Percentiles rank a stretch among this genome's conserved stretches.
Evolutionary conservation across 2,113 vertebrate genomes (phyloP).

Genomic region (Scophthalmus maximus): DNA sequence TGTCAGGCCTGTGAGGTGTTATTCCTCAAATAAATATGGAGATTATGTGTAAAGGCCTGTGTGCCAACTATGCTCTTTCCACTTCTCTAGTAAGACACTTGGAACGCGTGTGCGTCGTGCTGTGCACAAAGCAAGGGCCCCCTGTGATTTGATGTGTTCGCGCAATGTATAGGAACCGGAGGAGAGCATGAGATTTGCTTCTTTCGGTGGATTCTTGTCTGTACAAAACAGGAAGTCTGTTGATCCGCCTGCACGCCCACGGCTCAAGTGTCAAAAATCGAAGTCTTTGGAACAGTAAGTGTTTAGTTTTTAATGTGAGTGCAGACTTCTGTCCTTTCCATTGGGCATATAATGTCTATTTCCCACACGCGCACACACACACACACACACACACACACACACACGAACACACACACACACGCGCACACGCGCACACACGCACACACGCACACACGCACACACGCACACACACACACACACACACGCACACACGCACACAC

Average conservation of each 20-base stretch:
- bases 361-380: not conserved
- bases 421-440: too few relatives aligned
- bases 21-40: constrained; percentile 80
- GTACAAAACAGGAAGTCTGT: constrained; percentile 1
- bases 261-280: constrained; percentile 9
- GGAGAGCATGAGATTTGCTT: not conserved
- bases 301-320: constrained; percentile 10
- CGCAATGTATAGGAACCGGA: not conserved
- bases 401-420: too few relatives aligned
- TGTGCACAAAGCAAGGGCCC: constrained; percentile 17
- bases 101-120: constrained; percentile 33
- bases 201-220: constrained; percentile 2
- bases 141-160: constrained; percentile 3
- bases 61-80: constrained; percentile 72
- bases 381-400: too few relatives aligned
- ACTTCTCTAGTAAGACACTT: constrained; percentile 61
- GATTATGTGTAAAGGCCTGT: constrained; percentile 70
- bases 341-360: not conserved
- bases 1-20: constrained; percentile 74
- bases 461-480: too few relatives aligned
- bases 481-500: too few relatives aligned
- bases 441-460: too few relatives aligned
- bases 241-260: not conserved
- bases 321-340: not conserved
- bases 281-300: not conserved